Evolutionary conservation across 2,113 vertebrate genomes (phyloP).

Genomic region (Zosterops hypoxanthus): DNA sequence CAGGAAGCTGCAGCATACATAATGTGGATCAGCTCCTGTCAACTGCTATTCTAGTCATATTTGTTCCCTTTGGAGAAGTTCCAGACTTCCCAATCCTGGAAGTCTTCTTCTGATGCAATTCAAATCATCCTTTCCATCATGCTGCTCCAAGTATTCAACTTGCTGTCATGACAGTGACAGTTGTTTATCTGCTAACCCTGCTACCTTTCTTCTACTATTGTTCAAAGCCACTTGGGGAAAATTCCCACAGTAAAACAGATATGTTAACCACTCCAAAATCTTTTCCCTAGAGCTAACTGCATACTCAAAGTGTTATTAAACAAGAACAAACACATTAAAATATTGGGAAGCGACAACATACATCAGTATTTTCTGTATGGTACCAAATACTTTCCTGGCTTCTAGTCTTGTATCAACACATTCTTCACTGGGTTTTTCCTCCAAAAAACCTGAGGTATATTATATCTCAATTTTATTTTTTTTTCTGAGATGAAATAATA

Average conservation of each 20-base stretch:
- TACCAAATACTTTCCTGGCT: neutral
- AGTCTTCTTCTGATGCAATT: neutral
- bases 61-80: neutral
- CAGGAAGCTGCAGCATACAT: neutral
- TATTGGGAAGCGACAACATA: neutral
- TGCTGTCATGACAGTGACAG: neutral
- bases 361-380: neutral
- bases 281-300: neutral
- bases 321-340: neutral
- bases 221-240: neutral
- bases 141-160: neutral
- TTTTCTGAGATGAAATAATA: neutral
- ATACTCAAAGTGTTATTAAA: neutral
- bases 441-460: accelerated
- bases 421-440: neutral
- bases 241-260: neutral
- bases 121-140: neutral
- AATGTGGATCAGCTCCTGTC: neutral
- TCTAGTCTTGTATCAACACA: neutral
- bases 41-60: neutral
- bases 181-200: neutral
- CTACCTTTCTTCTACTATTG: neutral
- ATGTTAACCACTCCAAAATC: neutral
- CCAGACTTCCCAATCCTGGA: neutral
- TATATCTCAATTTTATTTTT: neutral